Evolutionary conservation across 2,797 vertebrate species (phyloP).

Genomic region (Babyrousa celebensis): DNA sequence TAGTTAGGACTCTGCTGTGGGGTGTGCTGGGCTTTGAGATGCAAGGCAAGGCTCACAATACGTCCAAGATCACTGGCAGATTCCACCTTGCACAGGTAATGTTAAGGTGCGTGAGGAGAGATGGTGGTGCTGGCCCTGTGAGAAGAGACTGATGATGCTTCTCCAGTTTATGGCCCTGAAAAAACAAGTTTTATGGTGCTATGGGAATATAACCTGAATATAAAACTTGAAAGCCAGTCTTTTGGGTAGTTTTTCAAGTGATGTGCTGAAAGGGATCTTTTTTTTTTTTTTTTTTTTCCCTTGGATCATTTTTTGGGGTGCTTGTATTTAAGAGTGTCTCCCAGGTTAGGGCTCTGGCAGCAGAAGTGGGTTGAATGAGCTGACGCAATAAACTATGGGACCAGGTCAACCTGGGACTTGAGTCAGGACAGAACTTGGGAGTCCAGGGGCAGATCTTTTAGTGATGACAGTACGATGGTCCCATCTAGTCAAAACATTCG

Average conservation of each 20-base stretch:
- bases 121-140: not conserved
- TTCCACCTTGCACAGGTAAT: not conserved
- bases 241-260: constrained; percentile 51
- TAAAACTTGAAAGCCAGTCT: constrained; percentile 16
- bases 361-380: not conserved
- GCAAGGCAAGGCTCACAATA: not conserved
- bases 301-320: constrained; percentile 12
- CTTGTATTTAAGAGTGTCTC: not conserved
- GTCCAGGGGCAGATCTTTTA: constrained; percentile 29
- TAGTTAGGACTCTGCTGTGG: constrained; percentile 27
- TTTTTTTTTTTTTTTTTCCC: not conserved
- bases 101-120: not conserved
- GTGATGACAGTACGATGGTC: not conserved
- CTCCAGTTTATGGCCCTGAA: not conserved
- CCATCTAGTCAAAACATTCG: not conserved
- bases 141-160: not conserved
- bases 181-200: not conserved
- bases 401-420: not conserved
- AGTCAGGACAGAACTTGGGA: not conserved
- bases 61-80: constrained; percentile 16
- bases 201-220: not conserved
- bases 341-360: not conserved
- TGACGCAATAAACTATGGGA: not conserved
- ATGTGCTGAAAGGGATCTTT: not conserved
- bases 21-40: not conserved